Evolutionary conservation across 1,140 invertebrate genomes (phyloP).

Genomic region (Orius insidiosus): DNA sequence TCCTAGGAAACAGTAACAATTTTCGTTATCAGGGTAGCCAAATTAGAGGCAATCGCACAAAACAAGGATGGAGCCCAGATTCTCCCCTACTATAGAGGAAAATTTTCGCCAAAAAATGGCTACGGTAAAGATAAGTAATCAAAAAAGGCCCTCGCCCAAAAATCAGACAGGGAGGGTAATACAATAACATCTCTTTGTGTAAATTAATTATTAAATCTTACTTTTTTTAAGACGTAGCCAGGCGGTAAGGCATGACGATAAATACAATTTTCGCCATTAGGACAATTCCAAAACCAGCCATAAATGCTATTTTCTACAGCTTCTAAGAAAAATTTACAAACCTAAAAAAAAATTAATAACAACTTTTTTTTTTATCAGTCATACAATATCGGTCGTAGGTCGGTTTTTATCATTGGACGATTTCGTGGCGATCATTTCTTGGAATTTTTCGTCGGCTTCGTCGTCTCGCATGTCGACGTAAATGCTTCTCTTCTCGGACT

Average conservation of each 20-base stretch:
- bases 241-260: conserved; percentile 89
- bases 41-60: too few species aligned
- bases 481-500: conserved; percentile 86
- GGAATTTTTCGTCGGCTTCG: conserved; percentile 46
- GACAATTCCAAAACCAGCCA: conserved; percentile 99
- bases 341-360: conserved; percentile 42
- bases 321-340: conserved; percentile 96
- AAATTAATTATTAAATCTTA: conserved; percentile 25
- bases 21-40: too few species aligned
- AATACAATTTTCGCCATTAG: conserved; percentile 80
- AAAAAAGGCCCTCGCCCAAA: too few species aligned
- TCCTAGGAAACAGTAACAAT: conserved; percentile 47
- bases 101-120: too few species aligned
- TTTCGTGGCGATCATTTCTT: conserved; percentile 63
- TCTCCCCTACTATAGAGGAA: too few species aligned
- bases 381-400: conserved; percentile 73
- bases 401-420: conserved; percentile 79
- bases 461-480: conserved; percentile 85
- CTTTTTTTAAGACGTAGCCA: conserved; percentile 90
- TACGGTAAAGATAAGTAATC: too few species aligned
- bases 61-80: too few species aligned
- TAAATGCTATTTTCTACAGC: conserved; percentile 97
- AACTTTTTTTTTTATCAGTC: conserved; percentile 4
- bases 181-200: too few species aligned
- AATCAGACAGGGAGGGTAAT: too few species aligned